Evolutionary conservation across 1,140 invertebrate species (phyloP).

Genomic region (Drosophila tropicalis): DNA sequence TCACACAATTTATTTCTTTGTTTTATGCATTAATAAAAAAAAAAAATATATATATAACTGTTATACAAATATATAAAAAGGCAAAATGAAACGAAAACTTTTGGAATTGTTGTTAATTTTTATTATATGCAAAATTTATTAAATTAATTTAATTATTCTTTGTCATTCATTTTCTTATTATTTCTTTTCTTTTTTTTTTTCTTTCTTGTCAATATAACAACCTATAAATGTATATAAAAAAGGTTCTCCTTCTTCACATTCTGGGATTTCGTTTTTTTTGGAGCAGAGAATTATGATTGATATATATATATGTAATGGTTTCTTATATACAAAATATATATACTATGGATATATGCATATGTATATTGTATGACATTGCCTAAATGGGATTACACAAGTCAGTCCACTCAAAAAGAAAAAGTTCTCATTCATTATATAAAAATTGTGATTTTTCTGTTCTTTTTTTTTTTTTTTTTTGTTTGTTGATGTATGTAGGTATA

Average conservation of each 20-base stretch:
- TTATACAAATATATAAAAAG: constrained; percentile 18
- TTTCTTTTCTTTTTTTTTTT: constrained; percentile 41
- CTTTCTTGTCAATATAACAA: constrained; percentile 65
- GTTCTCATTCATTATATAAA: constrained; percentile 23
- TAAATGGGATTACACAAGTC: constrained; percentile 27
- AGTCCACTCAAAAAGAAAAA: constrained; percentile 42
- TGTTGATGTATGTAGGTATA: constrained; percentile 29
- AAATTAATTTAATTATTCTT: constrained; percentile 33
- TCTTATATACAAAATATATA: constrained; percentile 35
- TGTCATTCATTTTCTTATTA: constrained; percentile 27
- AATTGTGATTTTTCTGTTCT: constrained; percentile 17
- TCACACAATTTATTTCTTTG: constrained; percentile 12
- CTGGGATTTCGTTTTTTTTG: constrained; percentile 48
- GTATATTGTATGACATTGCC: constrained; percentile 24
- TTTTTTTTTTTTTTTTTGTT: too few relatives aligned
- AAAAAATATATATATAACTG: constrained; percentile 47
- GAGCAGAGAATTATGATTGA: constrained; percentile 25
- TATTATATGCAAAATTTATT: constrained; percentile 61
- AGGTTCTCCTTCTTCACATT: constrained; percentile 49
- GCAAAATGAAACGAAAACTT: background rate
- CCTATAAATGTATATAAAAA: constrained; percentile 82
- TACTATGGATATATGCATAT: constrained; percentile 19
- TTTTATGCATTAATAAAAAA: constrained; percentile 28
- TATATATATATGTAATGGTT: constrained; percentile 17
- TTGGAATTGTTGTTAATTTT: constrained; percentile 71